Evolutionary conservation across 1,140 invertebrate species (phyloP).

Genomic region (Atta cephalotes): DNA sequence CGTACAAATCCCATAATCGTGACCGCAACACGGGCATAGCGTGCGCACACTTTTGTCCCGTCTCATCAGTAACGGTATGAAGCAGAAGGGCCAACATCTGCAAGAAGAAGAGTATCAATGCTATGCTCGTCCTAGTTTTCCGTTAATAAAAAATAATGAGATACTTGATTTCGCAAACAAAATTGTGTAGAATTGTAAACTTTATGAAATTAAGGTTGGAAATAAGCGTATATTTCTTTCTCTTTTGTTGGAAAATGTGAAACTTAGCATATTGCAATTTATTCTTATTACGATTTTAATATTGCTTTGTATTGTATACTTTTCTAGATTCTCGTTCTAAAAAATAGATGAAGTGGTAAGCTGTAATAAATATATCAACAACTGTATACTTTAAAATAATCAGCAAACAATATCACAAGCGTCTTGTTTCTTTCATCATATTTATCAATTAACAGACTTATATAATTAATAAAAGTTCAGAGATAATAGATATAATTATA

Average conservation of each 20-base stretch:
- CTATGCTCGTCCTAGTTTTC: neutral
- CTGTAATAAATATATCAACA: neutral
- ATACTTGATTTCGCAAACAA: neutral
- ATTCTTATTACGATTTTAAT: neutral
- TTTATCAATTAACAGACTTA: neutral
- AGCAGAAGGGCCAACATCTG: conserved; percentile 70
- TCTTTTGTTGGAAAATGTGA: neutral
- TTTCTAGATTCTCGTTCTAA: neutral
- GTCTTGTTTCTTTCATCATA: neutral
- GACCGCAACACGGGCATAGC: conserved; percentile 63
- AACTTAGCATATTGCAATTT: neutral
- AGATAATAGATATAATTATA: neutral
- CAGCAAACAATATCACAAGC: neutral
- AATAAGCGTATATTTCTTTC: neutral
- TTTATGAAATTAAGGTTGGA: neutral
- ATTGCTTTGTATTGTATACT: neutral
- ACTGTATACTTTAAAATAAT: neutral
- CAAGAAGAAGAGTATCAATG: neutral
- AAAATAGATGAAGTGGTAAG: neutral
- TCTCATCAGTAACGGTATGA: conserved; percentile 68
- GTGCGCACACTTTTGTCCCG: conserved; percentile 61
- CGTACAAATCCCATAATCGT: conserved; percentile 44
- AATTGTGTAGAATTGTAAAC: neutral
- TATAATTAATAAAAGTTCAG: neutral
- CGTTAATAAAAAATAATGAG: conserved; percentile 3